Evolutionary conservation across 1,140 invertebrate genomes (phyloP), one percentile per base, ranked within the genome.

Genomic region (Drosophila gunungcola): DNA sequence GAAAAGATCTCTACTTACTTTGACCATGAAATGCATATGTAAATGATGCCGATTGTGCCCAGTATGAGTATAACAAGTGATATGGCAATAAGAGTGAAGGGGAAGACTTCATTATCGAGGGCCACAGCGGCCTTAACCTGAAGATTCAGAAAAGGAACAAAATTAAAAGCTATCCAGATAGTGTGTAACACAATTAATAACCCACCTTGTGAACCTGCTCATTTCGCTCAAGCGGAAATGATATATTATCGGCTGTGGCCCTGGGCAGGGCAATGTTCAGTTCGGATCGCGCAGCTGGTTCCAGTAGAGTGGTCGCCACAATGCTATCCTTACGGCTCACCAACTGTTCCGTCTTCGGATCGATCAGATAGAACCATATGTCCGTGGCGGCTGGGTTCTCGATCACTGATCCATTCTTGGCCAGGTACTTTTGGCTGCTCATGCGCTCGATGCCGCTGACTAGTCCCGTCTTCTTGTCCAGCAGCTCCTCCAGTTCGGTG

Each of bases 21-120:
- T 57, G 97, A 97, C 97, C 97, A 98, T 1, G 97, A 97, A 43
- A 97, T 95, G 89, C 97, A 98, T 34, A 98, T 97, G 88, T 98
- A 98, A 32, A 98, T 95, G 39, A 98, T 98, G 11, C 97, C 97
- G 55, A 96, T 95, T 12, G 96, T 94, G 3, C 97, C 97, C 21
- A 98, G 94, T 3, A 98, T 94, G 13, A 98, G 94, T 56, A 98
- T 98, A 13, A 98, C 94, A 39, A 95, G 96, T 0, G 97, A 97
- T 16, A 98, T 95, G 21, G 97, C 95, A 52, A 98, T 96, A 5
- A 98, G 93, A 5, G 97, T 97, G 54, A 97, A 97, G 7, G 97
- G 97, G 80, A 97, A 96, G 4, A 97, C 96, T 64, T 95, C 95
- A 58, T 95, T 94, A 6, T 95, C 93, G 7, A 95, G 93, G 21